Base-by-base conservation (phyloP, 1,140 invertebrate species). In the Lucilia sericata region DNA sequence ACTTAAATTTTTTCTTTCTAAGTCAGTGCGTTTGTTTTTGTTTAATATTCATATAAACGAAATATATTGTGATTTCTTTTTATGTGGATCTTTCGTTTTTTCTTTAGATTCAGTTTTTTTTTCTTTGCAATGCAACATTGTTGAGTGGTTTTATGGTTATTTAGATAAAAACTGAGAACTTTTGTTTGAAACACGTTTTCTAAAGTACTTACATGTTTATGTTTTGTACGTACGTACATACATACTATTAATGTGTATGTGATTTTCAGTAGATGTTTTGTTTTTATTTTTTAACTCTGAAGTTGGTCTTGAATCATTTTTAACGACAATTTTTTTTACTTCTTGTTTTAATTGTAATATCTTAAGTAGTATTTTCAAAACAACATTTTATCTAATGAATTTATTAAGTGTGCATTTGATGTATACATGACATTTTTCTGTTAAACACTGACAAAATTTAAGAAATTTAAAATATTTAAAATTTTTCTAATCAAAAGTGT, bases 81-180 rank as follows among this genome's bases (percentile, higher is more conserved):
- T n/a, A 12, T 49, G 55, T 5, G 13, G 12, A n/a, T 47, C 9
- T 78, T 30, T 30, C 25, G 25, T 30, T 30, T 30, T n/a, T 30
- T 30, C 25, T 30, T 30, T 30, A 30, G 25, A 30, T 34, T 34
- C 25, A 42, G 34, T 78, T 42, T 30, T 19, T n/a, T 80, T 49
- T 19, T 13, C 5, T 42, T 80, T 80, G 60, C 60, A 70, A 70
- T 70, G 60, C 60, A 49, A 80, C 42, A 80, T 80, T 80, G 76
- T 80, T 80, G 76, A 80, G 76, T 80, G 76, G 76, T 80, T 80
- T 80, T 49, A 80, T 80, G 76, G 76, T 80, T 80, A 49, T 49
- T 80, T 49, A 80, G 8, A 80, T n/a, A 21, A 80, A 80, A 80
- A 42, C 36, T 13, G n/a, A 42, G 13, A 80, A 49, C 42, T 80